A percentile compares a stretch with the other conserved stretches of the same genome.
These are phyloP conservation scores for Neoascia interrupta DNA, from an alignment of 2,888 invertebrate species.

Conservation along the genomic window DNA sequence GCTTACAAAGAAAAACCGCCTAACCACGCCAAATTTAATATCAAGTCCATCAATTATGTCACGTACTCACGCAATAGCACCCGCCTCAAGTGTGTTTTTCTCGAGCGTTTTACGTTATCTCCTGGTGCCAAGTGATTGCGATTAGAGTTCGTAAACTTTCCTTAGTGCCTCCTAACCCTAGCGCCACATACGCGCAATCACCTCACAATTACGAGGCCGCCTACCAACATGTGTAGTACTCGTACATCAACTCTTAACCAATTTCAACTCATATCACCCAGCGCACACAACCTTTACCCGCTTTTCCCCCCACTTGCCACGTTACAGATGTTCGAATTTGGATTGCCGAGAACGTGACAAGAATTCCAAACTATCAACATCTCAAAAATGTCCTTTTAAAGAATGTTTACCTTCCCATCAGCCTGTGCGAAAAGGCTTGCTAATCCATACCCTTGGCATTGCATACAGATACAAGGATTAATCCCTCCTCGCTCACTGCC, in stretches of 20 bases:
- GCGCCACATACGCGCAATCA: constrained; percentile 33
- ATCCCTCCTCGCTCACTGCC: too few species aligned
- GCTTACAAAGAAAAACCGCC: constrained; percentile 15
- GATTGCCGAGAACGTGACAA: constrained; percentile 52
- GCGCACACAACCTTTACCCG: not conserved
- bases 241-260: constrained; percentile 32
- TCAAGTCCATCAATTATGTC: constrained; percentile 59
- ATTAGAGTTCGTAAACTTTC: constrained; percentile 35
- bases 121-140: constrained; percentile 33
- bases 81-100: not conserved
- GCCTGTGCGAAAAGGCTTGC: constrained; percentile 11
- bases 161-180: not conserved
- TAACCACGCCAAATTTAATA: constrained; percentile 43
- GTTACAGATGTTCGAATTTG: constrained; percentile 50
- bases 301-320: not conserved
- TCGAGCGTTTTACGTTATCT: constrained; percentile 27
- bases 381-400: constrained; percentile 35
- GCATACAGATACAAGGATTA: constrained; percentile 26
- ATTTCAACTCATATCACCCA: constrained; percentile 20
- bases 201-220: constrained; percentile 24
- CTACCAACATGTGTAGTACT: not conserved
- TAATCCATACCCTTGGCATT: constrained; percentile 22
- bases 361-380: constrained; percentile 58
- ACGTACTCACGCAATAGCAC: constrained; percentile 34
- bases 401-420: constrained; percentile 18